Evolutionary conservation across 2,888 invertebrate species (phyloP).

Genomic region (Odontocolon sp.): DNA sequence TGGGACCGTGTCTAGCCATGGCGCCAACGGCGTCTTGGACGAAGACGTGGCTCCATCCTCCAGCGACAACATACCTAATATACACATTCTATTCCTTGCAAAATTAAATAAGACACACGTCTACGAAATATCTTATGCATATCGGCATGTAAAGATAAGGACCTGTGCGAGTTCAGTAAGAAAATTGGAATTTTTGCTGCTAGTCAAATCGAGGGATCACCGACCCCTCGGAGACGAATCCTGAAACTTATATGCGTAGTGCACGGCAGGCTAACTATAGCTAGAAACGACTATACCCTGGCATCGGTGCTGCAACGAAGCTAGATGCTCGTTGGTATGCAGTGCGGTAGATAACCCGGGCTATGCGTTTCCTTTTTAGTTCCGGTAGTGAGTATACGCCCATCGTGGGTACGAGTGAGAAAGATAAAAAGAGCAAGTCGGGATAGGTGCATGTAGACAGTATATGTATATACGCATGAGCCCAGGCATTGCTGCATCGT

Average conservation of each 20-base stretch:
- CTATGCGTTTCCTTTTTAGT: slow-evolving; percentile 71
- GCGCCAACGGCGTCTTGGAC: neutral
- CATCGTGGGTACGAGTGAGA: slow-evolving; percentile 31
- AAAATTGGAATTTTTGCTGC: slow-evolving; percentile 16
- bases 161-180: neutral
- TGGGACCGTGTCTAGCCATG: neutral
- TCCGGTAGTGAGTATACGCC: slow-evolving; percentile 63
- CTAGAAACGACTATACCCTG: neutral
- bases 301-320: slow-evolving; percentile 57
- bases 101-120: slow-evolving; percentile 41
- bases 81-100: slow-evolving; percentile 33
- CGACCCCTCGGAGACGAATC: slow-evolving; percentile 30
- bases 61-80: slow-evolving; percentile 25
- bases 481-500: slow-evolving; percentile 62
- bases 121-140: slow-evolving; percentile 8
- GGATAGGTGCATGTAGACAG: too few species aligned
- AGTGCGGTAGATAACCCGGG: slow-evolving; percentile 59
- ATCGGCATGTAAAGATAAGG: neutral
- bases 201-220: slow-evolving; percentile 52
- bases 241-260: slow-evolving; percentile 21
- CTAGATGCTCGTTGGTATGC: slow-evolving; percentile 69
- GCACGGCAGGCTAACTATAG: neutral
- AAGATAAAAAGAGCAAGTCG: slow-evolving; percentile 43
- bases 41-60: slow-evolving; percentile 17
- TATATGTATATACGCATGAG: slow-evolving; percentile 3